These are phyloP conservation scores for Musca domestica DNA, from an alignment of 1,140 invertebrate species.

Conservation along the genomic window DNA sequence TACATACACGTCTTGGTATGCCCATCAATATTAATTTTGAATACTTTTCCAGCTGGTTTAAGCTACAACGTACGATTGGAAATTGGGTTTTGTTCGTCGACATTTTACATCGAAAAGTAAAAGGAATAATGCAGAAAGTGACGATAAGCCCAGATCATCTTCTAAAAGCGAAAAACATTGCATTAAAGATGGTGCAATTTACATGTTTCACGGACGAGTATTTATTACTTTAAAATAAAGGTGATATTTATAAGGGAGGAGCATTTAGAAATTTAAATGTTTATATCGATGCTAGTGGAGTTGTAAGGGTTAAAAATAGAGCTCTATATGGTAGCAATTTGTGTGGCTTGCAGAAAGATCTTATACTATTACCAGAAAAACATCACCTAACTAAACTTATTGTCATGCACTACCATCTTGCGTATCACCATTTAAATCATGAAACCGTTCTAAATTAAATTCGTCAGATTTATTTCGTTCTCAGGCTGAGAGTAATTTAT, in stretches of 20 bases:
- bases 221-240: not conserved
- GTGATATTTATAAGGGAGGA: not conserved
- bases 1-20: not conserved
- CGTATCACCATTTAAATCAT: conserved; percentile 16
- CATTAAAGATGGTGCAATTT: conserved; percentile 1
- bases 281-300: not conserved
- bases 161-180: conserved; percentile 4
- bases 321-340: not conserved
- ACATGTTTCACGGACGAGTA: not conserved
- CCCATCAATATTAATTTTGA: not conserved
- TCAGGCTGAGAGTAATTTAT: conserved; percentile 5
- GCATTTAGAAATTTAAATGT: not conserved
- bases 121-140: not conserved
- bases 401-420: conserved; percentile 3
- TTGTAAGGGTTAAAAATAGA: conserved; percentile 1
- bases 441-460: conserved; percentile 22
- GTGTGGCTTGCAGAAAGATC: not conserved
- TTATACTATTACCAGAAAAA: conserved; percentile 1
- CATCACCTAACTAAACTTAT: conserved; percentile 13
- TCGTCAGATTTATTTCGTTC: conserved; percentile 6
- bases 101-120: not conserved
- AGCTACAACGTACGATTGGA: not conserved
- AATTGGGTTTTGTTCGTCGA: not conserved
- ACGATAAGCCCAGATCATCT: not conserved
- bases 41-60: conserved; percentile 1